Conservation (phyloP, 1,140 invertebrate genomes). For the Calycopis cecrops region DNA sequence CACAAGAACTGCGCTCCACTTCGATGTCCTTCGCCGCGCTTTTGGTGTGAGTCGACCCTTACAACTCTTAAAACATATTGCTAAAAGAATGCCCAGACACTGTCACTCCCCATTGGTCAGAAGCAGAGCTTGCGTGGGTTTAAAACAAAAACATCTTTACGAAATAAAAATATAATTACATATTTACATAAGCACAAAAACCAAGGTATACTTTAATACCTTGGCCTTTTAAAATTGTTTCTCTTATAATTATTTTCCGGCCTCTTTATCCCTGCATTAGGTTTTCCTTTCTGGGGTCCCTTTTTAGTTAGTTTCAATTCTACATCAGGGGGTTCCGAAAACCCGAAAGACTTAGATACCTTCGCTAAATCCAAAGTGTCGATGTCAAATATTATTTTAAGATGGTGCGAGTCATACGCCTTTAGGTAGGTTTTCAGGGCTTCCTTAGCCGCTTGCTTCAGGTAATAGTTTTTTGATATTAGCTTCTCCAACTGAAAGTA, state of each 20-base stretch:
- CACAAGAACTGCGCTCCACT: too few species aligned
- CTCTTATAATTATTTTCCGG: not conserved
- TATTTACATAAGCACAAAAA: too few species aligned
- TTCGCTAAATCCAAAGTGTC: conserved; percentile 91
- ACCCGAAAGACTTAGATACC: conserved; percentile 95
- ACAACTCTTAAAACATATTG: too few species aligned
- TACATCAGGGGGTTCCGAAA: conserved; percentile 91
- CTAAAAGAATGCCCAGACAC: too few species aligned
- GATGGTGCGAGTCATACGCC: conserved; percentile 96
- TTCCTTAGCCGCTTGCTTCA: conserved; percentile 96
- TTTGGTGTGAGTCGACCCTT: too few species aligned
- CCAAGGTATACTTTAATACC: not conserved
- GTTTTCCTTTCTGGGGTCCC: not conserved
- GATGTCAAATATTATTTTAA: conserved; percentile 96
- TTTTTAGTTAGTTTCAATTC: conserved; percentile 80
- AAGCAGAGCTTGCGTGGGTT: too few species aligned
- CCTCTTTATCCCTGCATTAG: not conserved
- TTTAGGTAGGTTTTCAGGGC: conserved; percentile 97
- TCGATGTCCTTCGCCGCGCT: too few species aligned
- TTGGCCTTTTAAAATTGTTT: conserved; percentile 3
- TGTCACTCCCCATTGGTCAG: too few species aligned
- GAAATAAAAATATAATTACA: too few species aligned
- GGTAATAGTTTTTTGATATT: conserved; percentile 95
- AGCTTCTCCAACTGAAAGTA: conserved; percentile 93
- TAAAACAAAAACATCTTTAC: too few species aligned